Base-by-base conservation (phyloP, 2,113 vertebrate genomes). In the Agelaius phoeniceus region DNA sequence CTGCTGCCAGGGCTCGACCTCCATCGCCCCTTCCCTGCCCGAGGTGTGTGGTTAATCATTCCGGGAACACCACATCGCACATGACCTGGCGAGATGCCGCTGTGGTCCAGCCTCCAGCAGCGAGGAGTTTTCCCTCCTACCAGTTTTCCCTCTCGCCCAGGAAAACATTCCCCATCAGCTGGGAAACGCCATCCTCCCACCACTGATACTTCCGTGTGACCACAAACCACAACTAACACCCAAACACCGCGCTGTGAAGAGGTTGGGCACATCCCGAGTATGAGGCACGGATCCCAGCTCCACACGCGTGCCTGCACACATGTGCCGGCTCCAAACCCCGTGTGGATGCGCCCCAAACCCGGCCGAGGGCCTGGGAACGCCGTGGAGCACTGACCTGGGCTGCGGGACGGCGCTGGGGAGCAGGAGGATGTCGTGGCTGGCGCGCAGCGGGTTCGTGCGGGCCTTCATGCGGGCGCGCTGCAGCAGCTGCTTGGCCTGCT, bases 391-490 rank as follows among this genome's bases (percentile, higher is more conserved):
- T 99, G 95, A 99, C 99, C 95, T 96, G 85, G 95, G 80, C 58
- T 95, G 97, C 62, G 91, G 97, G 94, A 96, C 63, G 24, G 97
- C 61, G 39, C 98, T 59, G 57, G 98, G 95, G 44, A 99, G 98
- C 68, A 98, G 96, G 39, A 98, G 95, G 91, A 99, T 98, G 97
- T 98, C 98, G 96, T 99, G 99, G 98, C 98, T 99, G 92, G 98
- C 99, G 68, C 98, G 99, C 91, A 99, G 97, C 3, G 99, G 99
- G 90, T 97, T 98, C 28, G 98, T 98, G 61, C 98, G 98, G 95
- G 99, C 98, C 98, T 99, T 99, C 97, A 99, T 98, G 69, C 99
- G 98, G 37, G 99, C 99, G 51, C 97, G 97, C 96, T 99, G 99
- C 94, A 99, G 98, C 91, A 99, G 98, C 93, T 98, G 98, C 96